Conservation (phyloP, 2,113 vertebrate genomes). For the Hypocryptadius cinnamomeus region DNA sequence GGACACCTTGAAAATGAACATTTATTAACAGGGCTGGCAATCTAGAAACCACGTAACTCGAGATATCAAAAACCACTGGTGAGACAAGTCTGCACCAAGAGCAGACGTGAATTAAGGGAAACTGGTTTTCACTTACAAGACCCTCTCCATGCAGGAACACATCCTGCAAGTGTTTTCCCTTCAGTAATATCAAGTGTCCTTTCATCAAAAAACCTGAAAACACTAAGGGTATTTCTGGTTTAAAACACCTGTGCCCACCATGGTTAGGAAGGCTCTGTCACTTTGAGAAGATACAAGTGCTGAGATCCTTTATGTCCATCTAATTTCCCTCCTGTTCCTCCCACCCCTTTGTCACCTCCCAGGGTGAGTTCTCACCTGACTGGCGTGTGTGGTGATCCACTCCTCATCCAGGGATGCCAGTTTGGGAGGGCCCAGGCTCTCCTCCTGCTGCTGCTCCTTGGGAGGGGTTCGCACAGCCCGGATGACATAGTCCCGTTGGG, state of each 20-base stretch:
- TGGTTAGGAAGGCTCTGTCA: background rate
- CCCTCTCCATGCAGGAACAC: background rate
- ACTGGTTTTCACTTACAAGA: background rate
- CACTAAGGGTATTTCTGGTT: background rate
- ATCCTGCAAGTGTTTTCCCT: background rate
- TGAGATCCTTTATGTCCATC: background rate
- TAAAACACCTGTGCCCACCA: background rate
- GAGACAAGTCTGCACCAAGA: background rate
- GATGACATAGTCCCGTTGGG: slow-evolving; percentile 83
- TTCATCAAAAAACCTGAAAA: background rate
- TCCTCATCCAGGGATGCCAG: slow-evolving; percentile 73
- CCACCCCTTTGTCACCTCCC: background rate
- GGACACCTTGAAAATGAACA: slow-evolving; percentile 75
- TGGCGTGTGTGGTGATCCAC: slow-evolving; percentile 84
- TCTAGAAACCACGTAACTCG: background rate
- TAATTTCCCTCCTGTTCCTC: background rate
- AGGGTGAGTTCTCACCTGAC: slow-evolving; percentile 71
- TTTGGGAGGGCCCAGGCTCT: background rate
- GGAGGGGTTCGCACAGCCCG: slow-evolving; percentile 80
- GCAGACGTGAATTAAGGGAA: background rate
- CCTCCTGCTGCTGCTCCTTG: slow-evolving; percentile 66
- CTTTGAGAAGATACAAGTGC: background rate
- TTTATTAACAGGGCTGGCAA: background rate
- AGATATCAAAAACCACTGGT: background rate
- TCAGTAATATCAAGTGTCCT: background rate